A percentile compares a stretch with the other conserved stretches of the same genome.
These are phyloP conservation scores for Lasioglossum albipes DNA, from an alignment of 1,140 invertebrate genomes.

Conservation along the genomic window DNA sequence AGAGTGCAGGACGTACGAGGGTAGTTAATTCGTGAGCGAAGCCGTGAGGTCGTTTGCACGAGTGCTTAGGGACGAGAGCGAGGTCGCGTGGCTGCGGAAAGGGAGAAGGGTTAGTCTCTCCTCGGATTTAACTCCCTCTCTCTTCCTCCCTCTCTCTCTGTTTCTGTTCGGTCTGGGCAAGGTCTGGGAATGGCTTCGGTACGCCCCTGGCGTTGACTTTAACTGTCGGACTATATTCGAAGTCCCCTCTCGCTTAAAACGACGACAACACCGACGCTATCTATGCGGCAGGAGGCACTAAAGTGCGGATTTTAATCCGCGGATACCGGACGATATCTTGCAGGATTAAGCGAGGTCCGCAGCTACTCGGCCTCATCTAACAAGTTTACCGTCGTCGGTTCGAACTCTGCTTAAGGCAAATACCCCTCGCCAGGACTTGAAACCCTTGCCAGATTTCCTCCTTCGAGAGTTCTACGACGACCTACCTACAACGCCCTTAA, in stretches of 20 bases:
- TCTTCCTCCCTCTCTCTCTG: too few relatives aligned
- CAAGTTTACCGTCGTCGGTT: slow-evolving; percentile 60
- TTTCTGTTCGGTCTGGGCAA: slow-evolving; percentile 15
- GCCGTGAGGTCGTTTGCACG: slow-evolving; percentile 55
- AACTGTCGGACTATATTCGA: slow-evolving; percentile 52
- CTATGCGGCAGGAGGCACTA: slow-evolving; percentile 38
- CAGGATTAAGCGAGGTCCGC: slow-evolving; percentile 60
- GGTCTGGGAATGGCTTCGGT: slow-evolving; percentile 36
- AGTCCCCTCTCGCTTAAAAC: slow-evolving; percentile 33
- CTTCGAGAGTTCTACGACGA: background rate
- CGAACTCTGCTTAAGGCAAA: slow-evolving; percentile 64
- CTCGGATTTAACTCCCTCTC: too few relatives aligned
- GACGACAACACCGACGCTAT: slow-evolving; percentile 50
- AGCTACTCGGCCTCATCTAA: slow-evolving; percentile 56
- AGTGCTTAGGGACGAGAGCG: slow-evolving; percentile 53
- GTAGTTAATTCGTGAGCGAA: slow-evolving; percentile 58
- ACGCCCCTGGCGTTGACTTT: slow-evolving; percentile 61
- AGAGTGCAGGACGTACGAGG: slow-evolving; percentile 26
- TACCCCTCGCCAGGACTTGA: slow-evolving; percentile 40
- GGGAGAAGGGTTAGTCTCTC: background rate
- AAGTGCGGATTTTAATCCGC: slow-evolving; percentile 66
- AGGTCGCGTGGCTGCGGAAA: slow-evolving; percentile 28
- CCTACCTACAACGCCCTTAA: background rate
- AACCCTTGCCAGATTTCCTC: slow-evolving; percentile 42
- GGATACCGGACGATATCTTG: slow-evolving; percentile 65